These are phyloP conservation scores for Pithys albifrons DNA, from an alignment of 2,113 vertebrate genomes.

Conservation along the genomic window DNA sequence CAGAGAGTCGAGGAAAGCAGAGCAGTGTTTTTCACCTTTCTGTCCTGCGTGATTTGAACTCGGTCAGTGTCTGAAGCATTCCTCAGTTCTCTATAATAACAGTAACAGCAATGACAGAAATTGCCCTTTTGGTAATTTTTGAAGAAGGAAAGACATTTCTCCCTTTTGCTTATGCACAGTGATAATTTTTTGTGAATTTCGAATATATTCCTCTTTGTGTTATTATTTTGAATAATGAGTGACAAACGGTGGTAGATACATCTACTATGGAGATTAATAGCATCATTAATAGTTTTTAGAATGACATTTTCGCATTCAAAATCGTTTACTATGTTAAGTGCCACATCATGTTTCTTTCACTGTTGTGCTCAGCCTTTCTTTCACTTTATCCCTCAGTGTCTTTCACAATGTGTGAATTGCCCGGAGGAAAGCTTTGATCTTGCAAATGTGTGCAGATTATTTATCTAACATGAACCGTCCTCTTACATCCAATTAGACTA, in stretches of 20 bases:
- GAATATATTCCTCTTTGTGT: background rate
- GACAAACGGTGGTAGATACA: background rate
- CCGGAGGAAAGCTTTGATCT: slow-evolving; percentile 18
- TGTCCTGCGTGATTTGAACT: background rate
- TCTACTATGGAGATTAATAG: background rate
- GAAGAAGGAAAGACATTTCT: background rate
- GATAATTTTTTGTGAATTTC: background rate
- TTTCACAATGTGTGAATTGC: background rate
- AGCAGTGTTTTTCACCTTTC: background rate
- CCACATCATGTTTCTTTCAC: background rate
- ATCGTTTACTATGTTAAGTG: background rate
- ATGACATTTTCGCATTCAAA: background rate
- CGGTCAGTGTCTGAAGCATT: background rate
- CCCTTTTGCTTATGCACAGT: background rate
- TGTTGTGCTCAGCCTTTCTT: background rate
- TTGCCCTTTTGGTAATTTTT: background rate
- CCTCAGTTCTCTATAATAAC: background rate
- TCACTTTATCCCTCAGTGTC: background rate
- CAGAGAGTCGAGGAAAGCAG: background rate
- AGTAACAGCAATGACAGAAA: background rate
- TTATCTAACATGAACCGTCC: background rate
- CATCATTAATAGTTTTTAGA: background rate
- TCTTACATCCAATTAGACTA: background rate
- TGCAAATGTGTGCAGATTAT: background rate
- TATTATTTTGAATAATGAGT: background rate